Conservation (phyloP, 2,888 invertebrate species). For the Tethea ocularis region DNA sequence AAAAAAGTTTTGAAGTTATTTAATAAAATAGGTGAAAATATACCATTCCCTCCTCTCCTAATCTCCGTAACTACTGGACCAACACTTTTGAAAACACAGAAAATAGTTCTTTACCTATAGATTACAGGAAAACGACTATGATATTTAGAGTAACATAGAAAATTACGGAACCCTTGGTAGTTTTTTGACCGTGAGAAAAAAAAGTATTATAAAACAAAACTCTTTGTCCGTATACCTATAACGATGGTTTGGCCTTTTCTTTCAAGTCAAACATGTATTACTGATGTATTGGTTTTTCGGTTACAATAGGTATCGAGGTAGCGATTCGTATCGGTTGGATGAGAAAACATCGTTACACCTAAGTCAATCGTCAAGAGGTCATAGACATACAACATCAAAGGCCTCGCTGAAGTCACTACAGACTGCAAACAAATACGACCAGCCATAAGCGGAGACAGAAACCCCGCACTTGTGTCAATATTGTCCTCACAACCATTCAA, state of each 20-base stretch:
- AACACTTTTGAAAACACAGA: no score
- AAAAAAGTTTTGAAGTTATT: no score
- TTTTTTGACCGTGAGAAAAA: background rate
- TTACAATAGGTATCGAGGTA: background rate
- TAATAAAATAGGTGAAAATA: no score
- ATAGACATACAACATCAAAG: constrained; percentile 33
- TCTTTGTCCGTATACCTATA: background rate
- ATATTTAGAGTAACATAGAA: no score
- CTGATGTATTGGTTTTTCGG: background rate
- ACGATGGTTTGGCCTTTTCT: background rate
- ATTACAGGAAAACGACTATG: no score
- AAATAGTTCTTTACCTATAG: no score
- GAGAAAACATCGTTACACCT: constrained; percentile 22
- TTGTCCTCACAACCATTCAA: constrained; percentile 50
- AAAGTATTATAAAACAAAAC: background rate
- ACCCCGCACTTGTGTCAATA: constrained; percentile 75
- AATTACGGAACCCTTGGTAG: no score
- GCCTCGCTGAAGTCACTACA: constrained; percentile 27
- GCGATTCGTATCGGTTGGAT: constrained; percentile 1
- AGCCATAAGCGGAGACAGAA: constrained; percentile 37
- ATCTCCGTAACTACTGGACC: no score
- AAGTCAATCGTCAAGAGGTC: constrained; percentile 37
- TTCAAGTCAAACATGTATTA: background rate
- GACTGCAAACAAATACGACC: constrained; percentile 21
- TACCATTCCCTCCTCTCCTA: no score